Evolutionary conservation across 2,888 invertebrate genomes (phyloP).

Genomic region (Macrosiphum euphorbiae): DNA sequence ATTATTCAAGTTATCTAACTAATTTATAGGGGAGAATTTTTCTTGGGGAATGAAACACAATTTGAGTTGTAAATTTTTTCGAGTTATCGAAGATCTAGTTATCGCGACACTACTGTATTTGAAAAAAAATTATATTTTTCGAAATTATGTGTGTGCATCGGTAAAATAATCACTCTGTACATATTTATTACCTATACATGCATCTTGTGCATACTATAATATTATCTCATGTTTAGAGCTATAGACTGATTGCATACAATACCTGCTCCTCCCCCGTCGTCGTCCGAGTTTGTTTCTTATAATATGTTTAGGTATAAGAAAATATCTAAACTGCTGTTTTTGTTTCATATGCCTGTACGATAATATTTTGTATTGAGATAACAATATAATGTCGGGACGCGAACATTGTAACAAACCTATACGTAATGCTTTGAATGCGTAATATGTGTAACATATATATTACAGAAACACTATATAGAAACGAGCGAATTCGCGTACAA

Average conservation of each 20-base stretch:
- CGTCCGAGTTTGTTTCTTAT: not conserved
- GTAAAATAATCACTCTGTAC: not conserved
- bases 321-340: not conserved
- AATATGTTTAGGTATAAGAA: not conserved
- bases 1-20: no score
- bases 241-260: not conserved
- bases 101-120: no score
- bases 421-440: not conserved
- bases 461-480: no score
- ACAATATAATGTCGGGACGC: not conserved
- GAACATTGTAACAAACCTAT: not conserved
- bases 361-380: not conserved
- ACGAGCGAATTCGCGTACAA: no score
- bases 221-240: not conserved
- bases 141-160: not conserved
- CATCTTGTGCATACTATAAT: not conserved
- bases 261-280: not conserved
- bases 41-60: no score
- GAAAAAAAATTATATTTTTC: not conserved
- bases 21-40: no score
- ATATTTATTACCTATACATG: not conserved
- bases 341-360: not conserved
- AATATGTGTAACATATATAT: not conserved
- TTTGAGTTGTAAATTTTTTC: no score
- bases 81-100: no score